Evolutionary conservation across 2,888 invertebrate species (phyloP).

Genomic region (Hydraecia micacea): DNA sequence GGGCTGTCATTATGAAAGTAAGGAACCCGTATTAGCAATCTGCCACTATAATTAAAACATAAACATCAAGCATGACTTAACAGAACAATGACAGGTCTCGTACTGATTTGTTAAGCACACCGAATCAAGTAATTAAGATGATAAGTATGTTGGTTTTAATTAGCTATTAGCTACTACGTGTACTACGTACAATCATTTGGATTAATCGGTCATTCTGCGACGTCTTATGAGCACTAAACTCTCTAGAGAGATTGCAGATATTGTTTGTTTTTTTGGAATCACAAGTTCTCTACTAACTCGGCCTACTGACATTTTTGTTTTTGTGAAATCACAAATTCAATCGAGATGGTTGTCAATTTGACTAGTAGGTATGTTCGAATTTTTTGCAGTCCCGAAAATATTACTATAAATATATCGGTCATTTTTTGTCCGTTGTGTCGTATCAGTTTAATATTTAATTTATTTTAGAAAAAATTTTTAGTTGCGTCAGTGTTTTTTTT

Average conservation of each 20-base stretch:
- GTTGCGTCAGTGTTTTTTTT: not conserved
- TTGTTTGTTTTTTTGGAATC: not conserved
- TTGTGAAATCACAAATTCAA: not conserved
- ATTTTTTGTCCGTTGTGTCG: not conserved
- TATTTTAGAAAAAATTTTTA: not conserved
- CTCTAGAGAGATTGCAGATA: too few species aligned
- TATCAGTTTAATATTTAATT: not conserved
- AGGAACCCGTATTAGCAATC: constrained; percentile 34
- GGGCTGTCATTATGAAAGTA: not conserved
- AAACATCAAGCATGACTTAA: constrained; percentile 14
- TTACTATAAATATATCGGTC: not conserved
- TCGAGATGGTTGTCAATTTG: not conserved
- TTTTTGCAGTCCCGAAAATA: not conserved
- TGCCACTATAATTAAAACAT: constrained; percentile 8
- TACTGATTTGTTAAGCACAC: constrained; percentile 33
- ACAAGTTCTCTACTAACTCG: not conserved
- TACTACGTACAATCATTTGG: constrained; percentile 19
- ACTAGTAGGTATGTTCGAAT: constrained; percentile 8
- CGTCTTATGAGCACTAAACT: not conserved
- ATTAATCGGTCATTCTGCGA: constrained; percentile 33
- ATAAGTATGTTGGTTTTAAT: constrained; percentile 44
- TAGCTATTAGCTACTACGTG: too few species aligned
- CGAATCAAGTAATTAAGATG: constrained; percentile 38
- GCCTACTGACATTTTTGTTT: too few species aligned
- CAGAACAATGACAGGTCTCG: constrained; percentile 29